Conservation (phyloP, 2,113 vertebrate genomes). For the Datnioides undecimradiatus region DNA sequence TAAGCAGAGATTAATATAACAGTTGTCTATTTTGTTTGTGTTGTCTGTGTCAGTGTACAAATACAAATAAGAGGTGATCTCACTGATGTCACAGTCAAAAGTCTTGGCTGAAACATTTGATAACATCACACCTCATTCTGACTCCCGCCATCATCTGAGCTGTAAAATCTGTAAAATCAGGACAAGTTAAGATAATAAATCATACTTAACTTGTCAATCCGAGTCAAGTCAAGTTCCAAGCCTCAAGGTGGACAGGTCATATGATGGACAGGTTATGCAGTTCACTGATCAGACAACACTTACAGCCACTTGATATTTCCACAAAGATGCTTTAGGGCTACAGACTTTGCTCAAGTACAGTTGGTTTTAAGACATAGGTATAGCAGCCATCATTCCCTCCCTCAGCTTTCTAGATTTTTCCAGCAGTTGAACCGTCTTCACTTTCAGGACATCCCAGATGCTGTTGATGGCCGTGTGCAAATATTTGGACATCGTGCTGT, state of each 20-base stretch:
- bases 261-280: not conserved
- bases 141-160: not conserved
- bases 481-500: conserved; percentile 18
- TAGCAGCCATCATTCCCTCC: not conserved
- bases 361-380: conserved; percentile 2
- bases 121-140: not conserved
- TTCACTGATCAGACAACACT: not conserved
- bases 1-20: not conserved
- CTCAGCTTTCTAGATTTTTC: conserved; percentile 33
- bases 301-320: conserved; percentile 17
- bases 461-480: conserved; percentile 4
- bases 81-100: not conserved
- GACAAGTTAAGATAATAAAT: not conserved
- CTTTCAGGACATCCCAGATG: conserved; percentile 5
- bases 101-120: not conserved
- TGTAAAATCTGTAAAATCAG: not conserved
- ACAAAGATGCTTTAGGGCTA: conserved; percentile 3
- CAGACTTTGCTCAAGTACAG: conserved; percentile 2
- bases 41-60: not conserved
- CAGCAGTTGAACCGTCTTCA: not conserved
- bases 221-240: not conserved
- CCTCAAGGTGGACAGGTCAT: not conserved
- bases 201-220: not conserved
- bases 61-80: conserved; percentile 18
- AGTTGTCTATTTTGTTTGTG: not conserved